These are phyloP conservation scores for Drosophila arizonae DNA, from an alignment of 1,140 invertebrate genomes.

Conservation along the genomic window DNA sequence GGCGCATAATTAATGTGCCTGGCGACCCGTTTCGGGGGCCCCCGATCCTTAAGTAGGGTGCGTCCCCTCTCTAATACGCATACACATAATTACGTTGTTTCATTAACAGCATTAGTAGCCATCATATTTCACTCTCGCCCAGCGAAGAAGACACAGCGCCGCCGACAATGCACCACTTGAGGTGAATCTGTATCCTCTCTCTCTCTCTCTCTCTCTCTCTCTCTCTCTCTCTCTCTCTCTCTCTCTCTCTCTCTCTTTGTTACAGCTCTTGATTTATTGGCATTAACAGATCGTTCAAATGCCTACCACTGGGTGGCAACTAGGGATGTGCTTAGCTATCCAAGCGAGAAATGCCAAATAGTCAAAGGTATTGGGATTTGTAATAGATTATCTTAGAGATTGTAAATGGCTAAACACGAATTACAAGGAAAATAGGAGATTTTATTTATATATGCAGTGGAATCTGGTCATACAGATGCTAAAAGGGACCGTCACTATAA, in stretches of 20 bases:
- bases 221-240: not conserved
- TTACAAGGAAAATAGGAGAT: too few relatives aligned
- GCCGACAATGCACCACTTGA: slow-evolving; percentile 47
- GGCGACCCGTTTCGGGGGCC: slow-evolving; percentile 36
- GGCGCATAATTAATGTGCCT: slow-evolving; percentile 72
- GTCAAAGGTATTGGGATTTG: too few relatives aligned
- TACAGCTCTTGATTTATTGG: slow-evolving; percentile 65
- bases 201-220: slow-evolving; percentile 1
- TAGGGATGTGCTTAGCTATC: slow-evolving; percentile 40
- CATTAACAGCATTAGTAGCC: slow-evolving; percentile 79
- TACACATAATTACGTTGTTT: slow-evolving; percentile 74
- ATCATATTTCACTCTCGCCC: slow-evolving; percentile 69
- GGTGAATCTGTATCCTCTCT: slow-evolving; percentile 44
- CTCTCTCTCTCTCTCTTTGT: slow-evolving; percentile 6
- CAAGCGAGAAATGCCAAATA: not conserved
- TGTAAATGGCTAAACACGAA: too few relatives aligned
- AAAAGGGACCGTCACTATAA: too few relatives aligned
- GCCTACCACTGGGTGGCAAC: slow-evolving; percentile 64
- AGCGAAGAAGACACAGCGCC: slow-evolving; percentile 40
- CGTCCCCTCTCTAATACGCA: slow-evolving; percentile 63
- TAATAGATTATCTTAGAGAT: too few relatives aligned
- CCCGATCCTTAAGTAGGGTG: slow-evolving; percentile 65
- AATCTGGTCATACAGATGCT: too few relatives aligned
- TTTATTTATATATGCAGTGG: too few relatives aligned
- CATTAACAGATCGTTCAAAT: slow-evolving; percentile 67